Evolutionary conservation across 1,140 invertebrate genomes (phyloP), one percentile per base, ranked within the genome.

Genomic region (Drosophila repletoides): DNA sequence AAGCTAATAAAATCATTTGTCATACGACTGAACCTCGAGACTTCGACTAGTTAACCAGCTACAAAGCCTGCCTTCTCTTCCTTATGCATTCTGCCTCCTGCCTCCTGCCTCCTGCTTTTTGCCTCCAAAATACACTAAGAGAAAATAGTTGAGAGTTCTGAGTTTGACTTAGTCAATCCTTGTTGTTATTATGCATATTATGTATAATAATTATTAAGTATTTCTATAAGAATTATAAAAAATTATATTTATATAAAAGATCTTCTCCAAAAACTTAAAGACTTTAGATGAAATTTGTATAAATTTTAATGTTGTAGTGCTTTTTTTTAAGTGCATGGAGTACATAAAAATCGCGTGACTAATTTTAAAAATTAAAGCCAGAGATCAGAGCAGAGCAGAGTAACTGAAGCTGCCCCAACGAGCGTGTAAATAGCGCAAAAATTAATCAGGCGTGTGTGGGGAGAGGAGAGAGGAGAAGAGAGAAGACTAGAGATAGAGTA

Each of bases 1-100:
- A 86, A 86, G 80, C 80, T 86, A 86, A 86, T 86, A 86, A 86
- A 86, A 86, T 86, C 80, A 86, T 86, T 86, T 86, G 80, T 86
- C 80, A 86, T 86, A 83, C 79, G 80, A 80, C 75, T 72, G 81
- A 68, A 69, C 75, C 81, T 33, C 46, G 46, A n/a, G 36, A 21
- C 36, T 72, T n/a, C 63, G 75, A 80, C 75, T 84, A 77, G 79
- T 83, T 84, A 84, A 59, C 52, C 31, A 55, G 41, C 33, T 29
- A 26, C 24, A n/a, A 24, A 6, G 17, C 29, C 9, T 14, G 12
- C 15, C 19, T 41, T 0, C 43, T 28, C 3, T 22, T 14, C 7
- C 58, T 34, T 10, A 38, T 34, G 1, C 28, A 7, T 19, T 10
- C 24, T 41, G 21, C 1, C 52, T 40, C 0, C 36, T 14, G 24